Evolutionary conservation across 2,888 invertebrate species (phyloP).

Genomic region (Pristionchus entomophagus): DNA sequence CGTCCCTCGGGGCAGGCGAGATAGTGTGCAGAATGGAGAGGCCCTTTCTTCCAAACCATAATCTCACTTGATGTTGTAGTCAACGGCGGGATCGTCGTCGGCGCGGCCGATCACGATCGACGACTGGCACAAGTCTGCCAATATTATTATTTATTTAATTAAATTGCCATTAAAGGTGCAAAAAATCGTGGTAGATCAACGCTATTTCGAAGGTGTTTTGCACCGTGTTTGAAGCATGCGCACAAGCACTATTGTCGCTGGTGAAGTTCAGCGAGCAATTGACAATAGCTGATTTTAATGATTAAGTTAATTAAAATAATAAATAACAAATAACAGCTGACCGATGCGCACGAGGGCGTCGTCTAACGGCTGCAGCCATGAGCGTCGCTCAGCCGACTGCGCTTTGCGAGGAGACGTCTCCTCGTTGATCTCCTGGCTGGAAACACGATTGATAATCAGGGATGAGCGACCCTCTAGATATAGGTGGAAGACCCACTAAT

Average conservation of each 20-base stretch:
- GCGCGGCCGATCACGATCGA: conserved; percentile 16
- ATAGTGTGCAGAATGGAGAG: too few relatives aligned
- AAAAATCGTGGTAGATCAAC: neutral
- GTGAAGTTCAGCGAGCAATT: neutral
- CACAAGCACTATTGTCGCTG: neutral
- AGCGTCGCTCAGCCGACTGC: neutral
- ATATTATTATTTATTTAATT: neutral
- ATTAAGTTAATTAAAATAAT: too few relatives aligned
- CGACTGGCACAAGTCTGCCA: conserved; percentile 25
- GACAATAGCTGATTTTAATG: neutral
- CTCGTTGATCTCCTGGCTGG: conserved; percentile 18
- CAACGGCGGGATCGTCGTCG: conserved; percentile 34
- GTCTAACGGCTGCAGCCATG: conserved; percentile 19
- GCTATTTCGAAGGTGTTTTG: neutral
- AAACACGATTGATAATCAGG: neutral
- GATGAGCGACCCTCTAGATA: too few relatives aligned
- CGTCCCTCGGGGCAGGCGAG: too few relatives aligned
- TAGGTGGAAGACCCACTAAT: too few relatives aligned
- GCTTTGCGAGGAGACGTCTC: neutral
- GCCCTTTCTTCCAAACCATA: too few relatives aligned
- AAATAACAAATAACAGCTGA: too few relatives aligned
- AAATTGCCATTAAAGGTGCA: neutral
- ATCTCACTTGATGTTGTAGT: conserved; percentile 41
- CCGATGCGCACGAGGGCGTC: neutral
- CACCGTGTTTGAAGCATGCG: neutral